Conservation (phyloP, 2,888 invertebrate genomes). For the Himalopsyche kuldschensis region DNA sequence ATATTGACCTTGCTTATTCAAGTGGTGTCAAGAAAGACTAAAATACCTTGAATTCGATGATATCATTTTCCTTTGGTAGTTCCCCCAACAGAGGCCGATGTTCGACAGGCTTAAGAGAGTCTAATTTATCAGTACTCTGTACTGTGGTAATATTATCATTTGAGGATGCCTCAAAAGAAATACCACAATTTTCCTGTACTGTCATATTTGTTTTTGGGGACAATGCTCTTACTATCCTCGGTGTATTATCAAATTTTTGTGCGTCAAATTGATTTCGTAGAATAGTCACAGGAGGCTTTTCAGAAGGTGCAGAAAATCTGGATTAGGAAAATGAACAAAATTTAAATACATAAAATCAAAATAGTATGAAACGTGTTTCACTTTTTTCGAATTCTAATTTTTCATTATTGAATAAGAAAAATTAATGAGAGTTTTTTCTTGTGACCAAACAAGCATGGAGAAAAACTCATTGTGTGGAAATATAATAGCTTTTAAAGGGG, state of each 20-base stretch:
- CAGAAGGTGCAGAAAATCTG: constrained; percentile 28
- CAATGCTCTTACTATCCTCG: constrained; percentile 31
- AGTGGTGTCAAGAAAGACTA: not conserved
- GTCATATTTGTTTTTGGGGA: constrained; percentile 14
- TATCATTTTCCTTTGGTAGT: constrained; percentile 22
- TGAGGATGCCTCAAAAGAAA: not conserved
- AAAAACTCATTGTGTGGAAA: no score
- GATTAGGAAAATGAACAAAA: not conserved
- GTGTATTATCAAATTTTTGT: constrained; percentile 25
- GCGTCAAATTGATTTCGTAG: constrained; percentile 25
- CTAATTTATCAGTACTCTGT: not conserved
- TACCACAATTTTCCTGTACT: constrained; percentile 27
- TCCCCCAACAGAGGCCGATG: constrained; percentile 15
- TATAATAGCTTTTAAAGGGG: no score
- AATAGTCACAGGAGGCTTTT: constrained; percentile 25
- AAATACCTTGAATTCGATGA: constrained; percentile 27
- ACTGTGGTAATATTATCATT: not conserved
- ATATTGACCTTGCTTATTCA: not conserved
- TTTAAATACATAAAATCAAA: no score
- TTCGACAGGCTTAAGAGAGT: not conserved
- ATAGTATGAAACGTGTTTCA: no score
- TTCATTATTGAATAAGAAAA: no score
- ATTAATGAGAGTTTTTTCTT: no score
- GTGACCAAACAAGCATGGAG: no score
- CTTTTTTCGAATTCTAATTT: no score